These are phyloP conservation scores for Tiliacea citrago DNA, from an alignment of 2,888 invertebrate species.

Conservation along the genomic window DNA sequence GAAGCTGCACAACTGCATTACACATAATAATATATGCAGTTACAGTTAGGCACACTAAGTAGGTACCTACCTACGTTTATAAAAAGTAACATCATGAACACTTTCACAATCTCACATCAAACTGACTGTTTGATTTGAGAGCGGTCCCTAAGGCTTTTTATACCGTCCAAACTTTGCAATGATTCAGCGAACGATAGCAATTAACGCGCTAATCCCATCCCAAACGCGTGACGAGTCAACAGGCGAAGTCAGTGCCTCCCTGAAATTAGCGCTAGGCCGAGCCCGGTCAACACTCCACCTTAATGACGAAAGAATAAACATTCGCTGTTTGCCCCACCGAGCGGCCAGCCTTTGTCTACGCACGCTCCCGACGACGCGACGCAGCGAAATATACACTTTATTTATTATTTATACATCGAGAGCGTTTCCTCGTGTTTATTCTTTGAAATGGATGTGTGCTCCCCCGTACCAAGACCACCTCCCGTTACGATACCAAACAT, in stretches of 20 bases:
- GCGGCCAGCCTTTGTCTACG: slow-evolving; percentile 86
- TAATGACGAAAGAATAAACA: slow-evolving; percentile 89
- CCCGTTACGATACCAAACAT: slow-evolving; percentile 75
- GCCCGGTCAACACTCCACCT: slow-evolving; percentile 83
- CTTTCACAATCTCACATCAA: background rate
- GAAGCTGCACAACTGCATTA: background rate
- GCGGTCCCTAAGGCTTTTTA: background rate
- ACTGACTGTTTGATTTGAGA: background rate
- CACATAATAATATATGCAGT: background rate
- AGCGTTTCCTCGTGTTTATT: slow-evolving; percentile 87
- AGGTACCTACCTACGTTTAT: background rate
- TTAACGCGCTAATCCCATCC: slow-evolving; percentile 66
- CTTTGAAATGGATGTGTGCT: slow-evolving; percentile 87
- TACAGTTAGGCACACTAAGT: background rate
- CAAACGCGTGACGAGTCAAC: slow-evolving; percentile 74
- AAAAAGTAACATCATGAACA: background rate
- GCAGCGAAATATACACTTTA: slow-evolving; percentile 87
- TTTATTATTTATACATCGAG: slow-evolving; percentile 89
- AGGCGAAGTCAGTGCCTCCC: slow-evolving; percentile 76
- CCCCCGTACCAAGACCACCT: slow-evolving; percentile 74
- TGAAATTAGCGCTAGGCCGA: slow-evolving; percentile 85
- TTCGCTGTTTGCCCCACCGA: slow-evolving; percentile 81
- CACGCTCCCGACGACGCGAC: slow-evolving; percentile 83
- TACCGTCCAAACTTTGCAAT: slow-evolving; percentile 2
- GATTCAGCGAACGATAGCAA: slow-evolving; percentile 33